Evolutionary conservation across 2,888 invertebrate species (phyloP).

Genomic region (Heliconius sara): DNA sequence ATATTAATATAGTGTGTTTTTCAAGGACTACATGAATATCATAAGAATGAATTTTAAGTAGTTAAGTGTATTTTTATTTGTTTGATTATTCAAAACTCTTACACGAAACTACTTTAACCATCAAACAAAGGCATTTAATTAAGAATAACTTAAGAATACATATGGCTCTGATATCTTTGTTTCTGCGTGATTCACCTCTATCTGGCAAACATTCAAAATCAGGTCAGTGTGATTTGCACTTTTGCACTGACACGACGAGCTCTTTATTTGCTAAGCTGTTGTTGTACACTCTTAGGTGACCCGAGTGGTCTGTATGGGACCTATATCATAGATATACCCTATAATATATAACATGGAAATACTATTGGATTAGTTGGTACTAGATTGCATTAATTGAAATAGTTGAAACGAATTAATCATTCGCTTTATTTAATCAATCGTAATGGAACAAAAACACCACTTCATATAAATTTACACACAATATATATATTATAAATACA

Average conservation of each 20-base stretch:
- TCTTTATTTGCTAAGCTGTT: constrained; percentile 19
- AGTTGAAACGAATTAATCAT: neutral
- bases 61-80: neutral
- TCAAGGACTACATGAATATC: too few species aligned
- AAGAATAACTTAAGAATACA: neutral
- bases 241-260: constrained; percentile 12
- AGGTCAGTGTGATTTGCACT: constrained; percentile 32
- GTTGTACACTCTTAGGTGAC: neutral
- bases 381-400: neutral
- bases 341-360: neutral
- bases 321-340: constrained; percentile 3
- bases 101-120: neutral
- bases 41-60: too few species aligned
- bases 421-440: neutral
- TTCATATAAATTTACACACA: neutral
- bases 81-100: neutral
- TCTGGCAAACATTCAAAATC: constrained; percentile 33
- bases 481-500: neutral
- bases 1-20: too few species aligned
- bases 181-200: constrained; percentile 41
- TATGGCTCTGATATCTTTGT: constrained; percentile 38
- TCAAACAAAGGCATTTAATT: constrained; percentile 18
- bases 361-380: neutral
- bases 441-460: neutral
- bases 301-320: neutral